Conservation (phyloP, 1,140 invertebrate species). For the Schmidtea mediterranea region DNA sequence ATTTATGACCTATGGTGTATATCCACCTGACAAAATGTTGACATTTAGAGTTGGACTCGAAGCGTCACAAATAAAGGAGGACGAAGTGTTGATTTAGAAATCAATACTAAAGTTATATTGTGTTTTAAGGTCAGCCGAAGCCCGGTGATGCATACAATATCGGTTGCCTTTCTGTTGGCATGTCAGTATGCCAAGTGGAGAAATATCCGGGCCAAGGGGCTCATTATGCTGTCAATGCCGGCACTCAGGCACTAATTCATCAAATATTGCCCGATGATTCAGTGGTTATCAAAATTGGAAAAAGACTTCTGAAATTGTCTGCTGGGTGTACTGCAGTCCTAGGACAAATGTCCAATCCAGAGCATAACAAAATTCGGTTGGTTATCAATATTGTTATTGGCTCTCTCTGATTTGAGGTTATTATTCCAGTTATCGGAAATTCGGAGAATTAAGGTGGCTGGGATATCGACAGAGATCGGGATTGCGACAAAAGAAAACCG, state of each 20-base stretch:
- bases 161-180: not conserved
- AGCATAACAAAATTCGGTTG: not conserved
- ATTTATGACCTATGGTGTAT: too few species aligned
- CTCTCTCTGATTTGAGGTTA: not conserved
- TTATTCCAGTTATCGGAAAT: not conserved
- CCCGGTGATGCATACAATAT: not conserved
- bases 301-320: not conserved
- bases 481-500: conserved; percentile 1
- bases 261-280: too few species aligned
- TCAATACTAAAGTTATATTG: too few species aligned
- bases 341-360: conserved; percentile 1
- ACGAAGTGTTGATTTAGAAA: too few species aligned
- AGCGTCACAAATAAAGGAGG: too few species aligned
- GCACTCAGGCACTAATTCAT: not conserved
- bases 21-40: too few species aligned
- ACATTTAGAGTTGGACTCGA: too few species aligned
- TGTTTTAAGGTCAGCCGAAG: not conserved
- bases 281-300: too few species aligned
- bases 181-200: not conserved
- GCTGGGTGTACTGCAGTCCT: not conserved
- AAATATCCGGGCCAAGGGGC: not conserved
- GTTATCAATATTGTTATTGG: not conserved
- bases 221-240: not conserved
- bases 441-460: not conserved
- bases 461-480: not conserved